Conservation (phyloP, 2,797 vertebrate genomes). For the Phrynocephalus vlangalii region DNA sequence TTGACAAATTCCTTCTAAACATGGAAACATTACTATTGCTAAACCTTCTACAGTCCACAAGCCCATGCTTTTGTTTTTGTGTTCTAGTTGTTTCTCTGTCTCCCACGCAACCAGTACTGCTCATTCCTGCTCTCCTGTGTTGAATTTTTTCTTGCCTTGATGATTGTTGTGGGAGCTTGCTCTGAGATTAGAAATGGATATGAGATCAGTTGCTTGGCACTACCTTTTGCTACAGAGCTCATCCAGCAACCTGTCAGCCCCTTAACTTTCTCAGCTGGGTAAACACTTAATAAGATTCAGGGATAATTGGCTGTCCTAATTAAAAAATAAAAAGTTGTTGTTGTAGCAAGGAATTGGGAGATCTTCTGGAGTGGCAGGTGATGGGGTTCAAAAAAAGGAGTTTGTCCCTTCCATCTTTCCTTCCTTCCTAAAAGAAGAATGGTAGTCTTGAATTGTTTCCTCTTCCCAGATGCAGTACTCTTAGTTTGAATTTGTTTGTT, state of each 20-base stretch:
- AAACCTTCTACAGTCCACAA: neutral
- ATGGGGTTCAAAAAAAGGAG: neutral
- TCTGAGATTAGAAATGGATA: constrained; percentile 12
- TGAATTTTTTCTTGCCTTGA: neutral
- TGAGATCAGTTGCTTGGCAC: neutral
- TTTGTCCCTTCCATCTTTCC: neutral
- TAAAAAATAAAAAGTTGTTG: constrained; percentile 13
- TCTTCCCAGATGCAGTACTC: no score
- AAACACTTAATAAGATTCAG: constrained; percentile 15
- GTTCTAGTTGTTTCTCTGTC: neutral
- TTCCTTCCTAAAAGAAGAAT: neutral
- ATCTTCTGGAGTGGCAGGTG: neutral
- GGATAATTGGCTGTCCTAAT: constrained; percentile 18
- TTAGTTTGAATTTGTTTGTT: no score
- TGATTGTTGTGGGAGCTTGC: neutral
- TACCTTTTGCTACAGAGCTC: neutral
- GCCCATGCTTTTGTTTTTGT: neutral
- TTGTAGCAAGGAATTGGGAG: neutral
- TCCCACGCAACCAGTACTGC: neutral
- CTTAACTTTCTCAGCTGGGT: constrained; percentile 7
- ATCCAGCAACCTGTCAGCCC: constrained; percentile 4
- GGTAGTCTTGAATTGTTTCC: neutral
- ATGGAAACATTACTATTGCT: neutral
- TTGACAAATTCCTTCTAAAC: neutral
- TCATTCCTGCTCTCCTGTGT: neutral